These are phyloP conservation scores for Dendroctonus valens DNA, from an alignment of 1,140 invertebrate species.

Conservation along the genomic window DNA sequence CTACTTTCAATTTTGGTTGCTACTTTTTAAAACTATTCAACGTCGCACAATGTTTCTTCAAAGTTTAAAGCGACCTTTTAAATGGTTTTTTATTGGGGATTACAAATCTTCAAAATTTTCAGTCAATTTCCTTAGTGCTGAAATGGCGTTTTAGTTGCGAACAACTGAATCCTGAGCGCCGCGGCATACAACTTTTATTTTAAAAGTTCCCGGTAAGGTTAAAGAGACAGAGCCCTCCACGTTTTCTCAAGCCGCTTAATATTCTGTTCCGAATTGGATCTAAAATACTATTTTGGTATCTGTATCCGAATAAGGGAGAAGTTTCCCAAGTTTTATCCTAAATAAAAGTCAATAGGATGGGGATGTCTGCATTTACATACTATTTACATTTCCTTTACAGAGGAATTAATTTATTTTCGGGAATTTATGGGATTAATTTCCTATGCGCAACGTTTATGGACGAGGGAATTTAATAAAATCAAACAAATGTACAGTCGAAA, in stretches of 20 bases:
- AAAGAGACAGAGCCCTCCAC: slow-evolving; percentile 14
- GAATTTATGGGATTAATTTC: slow-evolving; percentile 35
- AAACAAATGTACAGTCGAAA: no score
- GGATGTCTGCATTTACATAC: slow-evolving; percentile 31
- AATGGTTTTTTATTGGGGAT: no score
- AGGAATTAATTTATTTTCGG: slow-evolving; percentile 32
- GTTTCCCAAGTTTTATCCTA: slow-evolving; percentile 31
- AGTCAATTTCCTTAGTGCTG: no score
- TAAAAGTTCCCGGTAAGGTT: slow-evolving; percentile 22
- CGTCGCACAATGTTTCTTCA: no score
- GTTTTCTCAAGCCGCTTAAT: slow-evolving; percentile 19
- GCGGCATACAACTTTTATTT: slow-evolving; percentile 18
- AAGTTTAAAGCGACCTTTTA: no score
- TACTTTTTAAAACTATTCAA: no score
- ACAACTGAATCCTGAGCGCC: not conserved
- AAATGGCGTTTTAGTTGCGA: not conserved
- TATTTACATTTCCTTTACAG: slow-evolving; percentile 34
- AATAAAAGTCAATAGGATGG: slow-evolving; percentile 35
- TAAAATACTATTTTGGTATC: slow-evolving; percentile 35
- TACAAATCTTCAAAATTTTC: no score
- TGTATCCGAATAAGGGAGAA: slow-evolving; percentile 28
- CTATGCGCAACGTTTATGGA: slow-evolving; percentile 26
- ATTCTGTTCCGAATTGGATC: slow-evolving; percentile 31
- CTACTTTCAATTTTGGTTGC: no score
- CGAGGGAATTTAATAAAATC: slow-evolving; percentile 20